Percentiles rank a stretch among this genome's conserved stretches.
Evolutionary conservation across 1,140 invertebrate genomes (phyloP).

Genomic region (Mizuhopecten yessoensis): DNA sequence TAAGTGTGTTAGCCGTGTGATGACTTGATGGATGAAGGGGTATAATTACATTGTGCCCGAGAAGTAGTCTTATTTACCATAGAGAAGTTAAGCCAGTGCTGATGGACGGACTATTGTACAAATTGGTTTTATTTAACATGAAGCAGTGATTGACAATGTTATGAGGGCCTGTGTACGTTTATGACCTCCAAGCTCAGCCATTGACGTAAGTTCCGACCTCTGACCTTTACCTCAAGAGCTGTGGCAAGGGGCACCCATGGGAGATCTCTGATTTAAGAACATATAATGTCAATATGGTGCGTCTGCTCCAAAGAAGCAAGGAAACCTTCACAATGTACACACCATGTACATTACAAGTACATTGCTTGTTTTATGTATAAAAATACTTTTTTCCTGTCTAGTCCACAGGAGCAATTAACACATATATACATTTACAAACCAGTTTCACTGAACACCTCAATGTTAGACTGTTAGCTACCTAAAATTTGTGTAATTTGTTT

Average conservation of each 20-base stretch:
- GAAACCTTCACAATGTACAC: too few relatives aligned
- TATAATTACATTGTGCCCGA: neutral
- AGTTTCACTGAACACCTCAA: neutral
- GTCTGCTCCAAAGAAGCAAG: neutral
- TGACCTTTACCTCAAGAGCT: slow-evolving; percentile 32
- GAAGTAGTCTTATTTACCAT: neutral
- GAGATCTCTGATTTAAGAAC: neutral
- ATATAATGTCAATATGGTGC: neutral
- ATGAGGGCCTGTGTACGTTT: slow-evolving; percentile 8
- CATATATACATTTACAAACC: neutral
- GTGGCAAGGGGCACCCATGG: neutral
- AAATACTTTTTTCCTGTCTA: too few relatives aligned
- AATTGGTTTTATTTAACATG: slow-evolving; percentile 39
- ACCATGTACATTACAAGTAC: too few relatives aligned
- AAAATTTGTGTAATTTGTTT: neutral
- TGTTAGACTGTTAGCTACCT: neutral
- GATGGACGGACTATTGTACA: neutral
- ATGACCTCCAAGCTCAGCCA: slow-evolving; percentile 31
- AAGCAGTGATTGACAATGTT: slow-evolving; percentile 21
- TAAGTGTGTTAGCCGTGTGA: neutral
- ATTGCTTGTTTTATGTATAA: too few relatives aligned
- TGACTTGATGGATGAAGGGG: neutral
- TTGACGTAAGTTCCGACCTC: slow-evolving; percentile 23
- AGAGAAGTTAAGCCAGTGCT: neutral
- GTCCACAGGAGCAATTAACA: too few relatives aligned